Conservation (phyloP, 2,797 vertebrate genomes). For the Arrhamphus sclerolepis region DNA sequence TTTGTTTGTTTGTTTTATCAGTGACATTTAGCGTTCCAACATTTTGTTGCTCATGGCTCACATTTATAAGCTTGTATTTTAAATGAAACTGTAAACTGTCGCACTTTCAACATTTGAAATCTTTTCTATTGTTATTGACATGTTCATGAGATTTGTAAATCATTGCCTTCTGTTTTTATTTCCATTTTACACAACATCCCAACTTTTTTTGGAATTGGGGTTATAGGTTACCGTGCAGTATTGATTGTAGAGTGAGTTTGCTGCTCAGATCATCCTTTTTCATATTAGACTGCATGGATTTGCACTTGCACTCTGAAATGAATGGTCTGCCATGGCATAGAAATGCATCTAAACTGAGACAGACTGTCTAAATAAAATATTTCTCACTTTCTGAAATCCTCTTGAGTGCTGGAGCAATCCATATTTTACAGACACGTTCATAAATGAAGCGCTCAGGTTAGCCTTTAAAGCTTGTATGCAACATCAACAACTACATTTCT, state of each 20-base stretch:
- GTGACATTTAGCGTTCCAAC: too few species aligned
- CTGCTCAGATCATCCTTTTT: not conserved
- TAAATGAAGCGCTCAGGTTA: constrained; percentile 11
- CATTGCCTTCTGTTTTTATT: too few species aligned
- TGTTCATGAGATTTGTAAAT: too few species aligned
- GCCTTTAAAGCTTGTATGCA: constrained; percentile 11
- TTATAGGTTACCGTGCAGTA: too few species aligned
- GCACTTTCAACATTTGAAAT: too few species aligned
- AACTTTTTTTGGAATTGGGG: too few species aligned
- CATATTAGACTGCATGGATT: not conserved
- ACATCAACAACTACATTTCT: constrained; percentile 10
- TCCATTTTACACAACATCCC: too few species aligned
- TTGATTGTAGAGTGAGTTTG: too few species aligned
- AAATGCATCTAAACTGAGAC: constrained; percentile 9
- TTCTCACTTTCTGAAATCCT: constrained; percentile 10
- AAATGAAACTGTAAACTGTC: too few species aligned
- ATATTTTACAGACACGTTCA: constrained; percentile 13
- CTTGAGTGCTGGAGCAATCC: not conserved
- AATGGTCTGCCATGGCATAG: not conserved
- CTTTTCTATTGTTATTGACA: too few species aligned
- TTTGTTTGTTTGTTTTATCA: too few species aligned
- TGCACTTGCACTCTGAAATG: not conserved
- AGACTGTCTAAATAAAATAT: constrained; percentile 18
- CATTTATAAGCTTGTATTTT: not conserved
- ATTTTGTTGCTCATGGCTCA: not conserved